A percentile compares a stretch with the other conserved stretches of the same genome.
These are phyloP conservation scores for Xylota segnis DNA, from an alignment of 2,888 invertebrate genomes.

Conservation along the genomic window DNA sequence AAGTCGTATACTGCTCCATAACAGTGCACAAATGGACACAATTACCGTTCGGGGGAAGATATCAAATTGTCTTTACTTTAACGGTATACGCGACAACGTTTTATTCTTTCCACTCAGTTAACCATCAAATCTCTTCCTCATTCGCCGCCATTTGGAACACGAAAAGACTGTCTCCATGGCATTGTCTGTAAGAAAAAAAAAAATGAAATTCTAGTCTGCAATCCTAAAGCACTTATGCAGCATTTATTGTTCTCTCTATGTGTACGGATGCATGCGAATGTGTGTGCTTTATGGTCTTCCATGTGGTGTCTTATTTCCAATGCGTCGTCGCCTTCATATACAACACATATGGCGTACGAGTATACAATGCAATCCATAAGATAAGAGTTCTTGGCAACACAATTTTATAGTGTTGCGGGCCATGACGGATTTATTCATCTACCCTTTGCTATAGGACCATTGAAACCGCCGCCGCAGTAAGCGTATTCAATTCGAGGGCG, in stretches of 20 bases:
- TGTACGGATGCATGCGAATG: no score
- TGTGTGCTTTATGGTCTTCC: slow-evolving; percentile 59
- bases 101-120: slow-evolving; percentile 64
- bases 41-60: neutral
- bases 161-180: slow-evolving; percentile 22
- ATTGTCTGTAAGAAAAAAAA: slow-evolving; percentile 28
- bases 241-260: slow-evolving; percentile 54
- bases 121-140: slow-evolving; percentile 60
- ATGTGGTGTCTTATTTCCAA: slow-evolving; percentile 70
- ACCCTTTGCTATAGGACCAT: neutral
- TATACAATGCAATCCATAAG: slow-evolving; percentile 39
- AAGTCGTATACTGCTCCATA: slow-evolving; percentile 6
- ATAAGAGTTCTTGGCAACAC: slow-evolving; percentile 58
- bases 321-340: slow-evolving; percentile 43
- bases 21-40: slow-evolving; percentile 15
- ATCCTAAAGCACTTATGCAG: slow-evolving; percentile 39
- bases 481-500: slow-evolving; percentile 19
- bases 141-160: slow-evolving; percentile 38
- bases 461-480: slow-evolving; percentile 5
- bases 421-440: slow-evolving; percentile 43
- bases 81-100: slow-evolving; percentile 6
- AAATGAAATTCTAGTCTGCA: slow-evolving; percentile 44
- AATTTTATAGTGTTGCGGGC: slow-evolving; percentile 25
- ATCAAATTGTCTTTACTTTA: slow-evolving; percentile 38
- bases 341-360: neutral